phyloP scores from a whole-genome alignment of 2,888 invertebrate species.

The Oxytorus armatus region DNA sequence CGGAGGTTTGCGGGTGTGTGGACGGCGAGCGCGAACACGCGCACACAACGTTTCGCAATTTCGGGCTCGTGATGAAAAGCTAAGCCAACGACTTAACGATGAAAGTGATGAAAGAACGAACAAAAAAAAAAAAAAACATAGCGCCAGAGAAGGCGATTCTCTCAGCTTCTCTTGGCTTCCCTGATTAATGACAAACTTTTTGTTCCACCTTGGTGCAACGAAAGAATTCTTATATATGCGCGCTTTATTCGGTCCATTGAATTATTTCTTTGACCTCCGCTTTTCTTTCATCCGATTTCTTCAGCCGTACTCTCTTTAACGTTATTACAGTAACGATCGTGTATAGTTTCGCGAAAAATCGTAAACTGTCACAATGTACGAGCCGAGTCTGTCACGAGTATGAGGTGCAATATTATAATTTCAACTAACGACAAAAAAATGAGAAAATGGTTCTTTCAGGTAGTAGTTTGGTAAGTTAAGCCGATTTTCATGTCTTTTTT shows the following conservation, averaged over 20 bases:
- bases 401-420: no score
- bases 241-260: conserved; percentile 53
- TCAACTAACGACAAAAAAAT: no score
- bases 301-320: neutral
- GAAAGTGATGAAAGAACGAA: conserved; percentile 32
- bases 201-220: conserved; percentile 20
- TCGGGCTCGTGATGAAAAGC: conserved; percentile 53
- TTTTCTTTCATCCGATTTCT: conserved; percentile 21
- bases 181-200: conserved; percentile 62
- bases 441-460: no score
- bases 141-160: conserved; percentile 23
- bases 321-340: conserved; percentile 28
- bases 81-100: conserved; percentile 34
- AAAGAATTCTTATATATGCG: conserved; percentile 28
- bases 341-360: neutral
- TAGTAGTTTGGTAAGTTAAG: no score
- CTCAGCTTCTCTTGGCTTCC: conserved; percentile 39
- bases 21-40: neutral
- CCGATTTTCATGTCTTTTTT: no score
- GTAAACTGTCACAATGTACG: neutral
- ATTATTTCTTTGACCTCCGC: conserved; percentile 49
- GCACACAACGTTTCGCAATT: conserved; percentile 21
- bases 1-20: neutral
- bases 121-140: conserved; percentile 12
- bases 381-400: no score